Conservation (phyloP, 2,113 vertebrate genomes). For the Thamnaconus septentrionalis region DNA sequence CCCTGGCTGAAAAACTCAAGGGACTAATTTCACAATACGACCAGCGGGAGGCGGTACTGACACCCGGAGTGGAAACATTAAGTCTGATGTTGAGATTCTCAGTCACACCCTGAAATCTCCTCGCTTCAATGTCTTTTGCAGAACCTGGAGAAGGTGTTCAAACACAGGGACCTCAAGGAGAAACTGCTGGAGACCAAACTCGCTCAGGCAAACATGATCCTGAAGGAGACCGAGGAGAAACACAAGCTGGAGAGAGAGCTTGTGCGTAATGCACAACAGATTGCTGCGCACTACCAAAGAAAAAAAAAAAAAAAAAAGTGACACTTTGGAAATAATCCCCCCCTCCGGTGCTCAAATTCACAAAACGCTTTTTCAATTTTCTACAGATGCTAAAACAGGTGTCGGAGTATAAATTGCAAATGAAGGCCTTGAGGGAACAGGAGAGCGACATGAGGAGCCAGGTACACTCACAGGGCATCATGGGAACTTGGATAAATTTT, state of each 20-base stretch:
- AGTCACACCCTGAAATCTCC: conserved; percentile 30
- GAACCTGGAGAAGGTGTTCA: conserved; percentile 98
- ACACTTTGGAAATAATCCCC: too few species aligned
- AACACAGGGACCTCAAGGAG: conserved; percentile 96
- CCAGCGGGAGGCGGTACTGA: conserved; percentile 90
- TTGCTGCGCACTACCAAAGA: conserved; percentile 1
- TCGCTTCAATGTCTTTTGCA: conserved; percentile 52
- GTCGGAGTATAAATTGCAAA: conserved; percentile 87
- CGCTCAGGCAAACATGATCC: conserved; percentile 85
- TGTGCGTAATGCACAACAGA: conserved; percentile 65
- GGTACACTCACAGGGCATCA: conserved; percentile 69
- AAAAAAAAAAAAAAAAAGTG: too few species aligned
- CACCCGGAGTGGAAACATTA: conserved; percentile 4
- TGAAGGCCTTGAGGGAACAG: conserved; percentile 89
- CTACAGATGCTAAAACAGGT: conserved; percentile 87
- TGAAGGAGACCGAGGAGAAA: conserved; percentile 87
- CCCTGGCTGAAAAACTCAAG: conserved; percentile 93
- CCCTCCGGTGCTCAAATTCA: not conserved
- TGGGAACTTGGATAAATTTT: not conserved
- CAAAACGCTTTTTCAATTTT: conserved; percentile 18
- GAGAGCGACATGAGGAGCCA: conserved; percentile 87
- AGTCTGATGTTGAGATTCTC: not conserved
- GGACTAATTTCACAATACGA: conserved; percentile 95
- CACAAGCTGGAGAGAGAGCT: conserved; percentile 90
- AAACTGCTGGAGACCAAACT: conserved; percentile 95